phyloP scores from a whole-genome alignment of 1,140 invertebrate species.

The Propsilocerus akamusi region DNA sequence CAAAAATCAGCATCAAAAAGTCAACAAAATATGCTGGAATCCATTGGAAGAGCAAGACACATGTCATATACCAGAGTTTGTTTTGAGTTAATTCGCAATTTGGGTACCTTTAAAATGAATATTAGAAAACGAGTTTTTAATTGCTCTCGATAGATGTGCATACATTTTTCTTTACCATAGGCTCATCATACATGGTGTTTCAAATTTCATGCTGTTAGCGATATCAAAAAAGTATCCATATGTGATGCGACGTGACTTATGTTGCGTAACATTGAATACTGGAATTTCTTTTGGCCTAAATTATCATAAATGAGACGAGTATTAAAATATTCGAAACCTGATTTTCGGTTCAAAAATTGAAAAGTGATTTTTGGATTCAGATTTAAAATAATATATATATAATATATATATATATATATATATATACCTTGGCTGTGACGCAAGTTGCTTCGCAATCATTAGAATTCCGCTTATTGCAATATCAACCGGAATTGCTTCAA shows the following conservation, averaged over 20 bases:
- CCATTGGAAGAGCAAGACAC: conserved; percentile 65
- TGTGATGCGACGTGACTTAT: neutral
- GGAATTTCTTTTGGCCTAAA: conserved; percentile 1
- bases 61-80: conserved; percentile 50
- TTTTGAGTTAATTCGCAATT: conserved; percentile 55
- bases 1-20: conserved; percentile 54
- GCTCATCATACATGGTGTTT: neutral
- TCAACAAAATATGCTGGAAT: conserved; percentile 76
- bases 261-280: neutral
- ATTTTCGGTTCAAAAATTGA: too few species aligned
- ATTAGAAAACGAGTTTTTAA: conserved; percentile 40
- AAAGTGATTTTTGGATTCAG: too few species aligned
- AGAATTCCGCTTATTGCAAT: conserved; percentile 63
- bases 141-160: conserved; percentile 48
- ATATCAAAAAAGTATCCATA: neutral
- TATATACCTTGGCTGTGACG: conserved; percentile 9
- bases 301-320: too few species aligned
- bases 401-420: too few species aligned
- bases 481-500: conserved; percentile 70
- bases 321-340: too few species aligned
- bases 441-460: conserved; percentile 34
- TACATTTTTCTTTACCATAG: too few species aligned
- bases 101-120: conserved; percentile 73
- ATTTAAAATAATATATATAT: too few species aligned
- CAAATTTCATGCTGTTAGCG: neutral